Base-by-base conservation (phyloP, 2,888 invertebrate species). In the Hartigia nigra region DNA sequence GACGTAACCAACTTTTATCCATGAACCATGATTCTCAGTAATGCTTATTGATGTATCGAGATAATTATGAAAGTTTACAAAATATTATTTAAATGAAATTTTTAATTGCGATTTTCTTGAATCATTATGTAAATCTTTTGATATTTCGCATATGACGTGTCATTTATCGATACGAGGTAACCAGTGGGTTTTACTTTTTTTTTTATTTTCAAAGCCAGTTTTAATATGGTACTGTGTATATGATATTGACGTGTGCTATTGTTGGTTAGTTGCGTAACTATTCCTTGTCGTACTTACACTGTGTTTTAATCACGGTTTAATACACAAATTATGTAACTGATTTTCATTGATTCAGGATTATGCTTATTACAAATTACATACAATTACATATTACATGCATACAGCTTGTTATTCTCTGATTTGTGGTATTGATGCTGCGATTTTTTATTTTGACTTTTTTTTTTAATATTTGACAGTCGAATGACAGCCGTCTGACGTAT, bases 171-270 rank as follows among this genome's bases (percentile, higher is more conserved):
- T 31, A 69, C 3, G 12, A 72, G 9, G 14, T 12, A 23, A 31
- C 14, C 4, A 72, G 5, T 14, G n/a, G 34, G 11, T 76, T 81
- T 80, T 76, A 12, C 23, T 77, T 78, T 74, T 70, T 74, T 70
- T n/a, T 31, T 34, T 34, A 39, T 23, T 39, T 39, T 5, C 14
- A 14, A 5, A 23, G 2, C 0, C 23, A 55, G 23, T 55, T 55
- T 55, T 55, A 23, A 23, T 23, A 55, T 23, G 1, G 39, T 55
- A 55, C 39, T 9, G 23, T 9, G 39, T 23, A 14, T 55, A 55
- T 55, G 34, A 1, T 0, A 23, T 14, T 23, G 23, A 14, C 4
- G 23, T 3, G 4, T 34, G 34, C 3, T 34, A 55, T 55, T 55
- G 39, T 55, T 55, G 23, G 4, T 55, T 55, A 1, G 23, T 23